A percentile compares a stretch with the other conserved stretches of the same genome.
Evolutionary conservation across 2,797 vertebrate genomes (phyloP).

Genomic region (Micropoecilia bifurca): DNA sequence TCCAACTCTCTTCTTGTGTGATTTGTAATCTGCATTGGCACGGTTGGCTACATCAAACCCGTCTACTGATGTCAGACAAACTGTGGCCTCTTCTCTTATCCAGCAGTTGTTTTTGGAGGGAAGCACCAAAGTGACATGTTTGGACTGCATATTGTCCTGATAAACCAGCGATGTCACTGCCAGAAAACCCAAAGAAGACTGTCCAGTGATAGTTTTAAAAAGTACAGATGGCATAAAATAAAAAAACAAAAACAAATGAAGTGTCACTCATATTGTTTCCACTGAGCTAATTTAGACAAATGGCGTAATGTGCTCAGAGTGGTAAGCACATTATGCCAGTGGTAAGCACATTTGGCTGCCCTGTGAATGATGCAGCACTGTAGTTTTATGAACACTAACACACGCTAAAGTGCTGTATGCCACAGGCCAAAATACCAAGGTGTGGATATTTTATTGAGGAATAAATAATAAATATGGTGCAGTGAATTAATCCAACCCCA

Average conservation of each 20-base stretch:
- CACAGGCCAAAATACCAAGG: conserved; percentile 20
- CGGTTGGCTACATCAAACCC: conserved; percentile 33
- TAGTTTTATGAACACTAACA: conserved; percentile 24
- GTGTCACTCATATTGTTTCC: background rate
- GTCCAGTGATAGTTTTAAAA: background rate
- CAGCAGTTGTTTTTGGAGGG: conserved; percentile 23
- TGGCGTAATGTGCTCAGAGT: background rate
- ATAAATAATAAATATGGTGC: conserved; percentile 11
- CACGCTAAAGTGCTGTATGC: conserved; percentile 17
- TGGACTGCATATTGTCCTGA: conserved; percentile 16
- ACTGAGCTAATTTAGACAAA: conserved; percentile 11
- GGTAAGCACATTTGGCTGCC: too few species aligned
- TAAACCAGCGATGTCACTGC: conserved; percentile 27
- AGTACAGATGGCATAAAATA: background rate
- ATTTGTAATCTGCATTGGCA: conserved; percentile 19
- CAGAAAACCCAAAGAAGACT: conserved; percentile 10
- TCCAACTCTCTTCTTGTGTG: conserved; percentile 17
- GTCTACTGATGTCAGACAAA: conserved; percentile 22
- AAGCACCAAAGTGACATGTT: conserved; percentile 23
- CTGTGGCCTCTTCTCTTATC: conserved; percentile 26
- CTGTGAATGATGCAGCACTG: too few species aligned
- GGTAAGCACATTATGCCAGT: too few species aligned
- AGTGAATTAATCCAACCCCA: conserved; percentile 18
- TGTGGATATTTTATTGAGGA: conserved; percentile 2
- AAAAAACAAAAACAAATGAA: background rate